Conservation (phyloP, 2,113 vertebrate species). For the Sorex fumeus region DNA sequence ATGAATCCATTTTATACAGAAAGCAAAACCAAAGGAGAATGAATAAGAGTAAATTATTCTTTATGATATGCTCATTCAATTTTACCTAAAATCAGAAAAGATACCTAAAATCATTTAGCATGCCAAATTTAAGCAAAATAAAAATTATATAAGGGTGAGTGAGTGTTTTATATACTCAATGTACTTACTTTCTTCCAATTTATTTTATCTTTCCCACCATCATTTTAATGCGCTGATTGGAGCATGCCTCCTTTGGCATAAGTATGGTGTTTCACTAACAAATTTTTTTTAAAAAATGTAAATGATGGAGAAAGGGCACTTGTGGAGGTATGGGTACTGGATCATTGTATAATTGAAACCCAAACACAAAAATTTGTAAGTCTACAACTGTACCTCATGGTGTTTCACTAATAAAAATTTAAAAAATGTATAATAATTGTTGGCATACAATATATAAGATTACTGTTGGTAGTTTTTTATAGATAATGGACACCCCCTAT, state of each 20-base stretch:
- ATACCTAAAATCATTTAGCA: constrained; percentile 44
- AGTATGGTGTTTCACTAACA: too few species aligned
- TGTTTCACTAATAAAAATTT: too few species aligned
- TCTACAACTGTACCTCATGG: too few species aligned
- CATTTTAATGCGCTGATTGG: constrained; percentile 55
- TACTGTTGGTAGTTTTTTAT: constrained; percentile 83
- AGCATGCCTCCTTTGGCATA: constrained; percentile 45
- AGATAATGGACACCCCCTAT: constrained; percentile 77
- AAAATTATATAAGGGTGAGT: constrained; percentile 35
- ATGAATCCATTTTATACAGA: constrained; percentile 47
- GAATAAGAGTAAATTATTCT: constrained; percentile 32
- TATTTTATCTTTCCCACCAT: constrained; percentile 4
- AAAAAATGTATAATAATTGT: constrained; percentile 82
- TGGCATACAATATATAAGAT: constrained; percentile 76
- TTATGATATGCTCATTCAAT: constrained; percentile 36
- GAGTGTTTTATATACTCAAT: constrained; percentile 27
- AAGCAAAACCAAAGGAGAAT: constrained; percentile 36
- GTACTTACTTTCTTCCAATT: constrained; percentile 32
- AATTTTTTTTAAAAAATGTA: too few species aligned
- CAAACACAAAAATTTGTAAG: too few species aligned
- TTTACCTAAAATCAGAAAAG: constrained; percentile 40
- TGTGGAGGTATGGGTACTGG: too few species aligned
- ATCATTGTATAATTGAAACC: too few species aligned
- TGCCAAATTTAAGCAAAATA: constrained; percentile 42
- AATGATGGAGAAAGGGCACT: too few species aligned